A percentile compares a stretch with the other conserved stretches of the same genome.
phyloP scores from a whole-genome alignment of 2,797 vertebrate species.

The Erpetoichthys calabaricus region DNA sequence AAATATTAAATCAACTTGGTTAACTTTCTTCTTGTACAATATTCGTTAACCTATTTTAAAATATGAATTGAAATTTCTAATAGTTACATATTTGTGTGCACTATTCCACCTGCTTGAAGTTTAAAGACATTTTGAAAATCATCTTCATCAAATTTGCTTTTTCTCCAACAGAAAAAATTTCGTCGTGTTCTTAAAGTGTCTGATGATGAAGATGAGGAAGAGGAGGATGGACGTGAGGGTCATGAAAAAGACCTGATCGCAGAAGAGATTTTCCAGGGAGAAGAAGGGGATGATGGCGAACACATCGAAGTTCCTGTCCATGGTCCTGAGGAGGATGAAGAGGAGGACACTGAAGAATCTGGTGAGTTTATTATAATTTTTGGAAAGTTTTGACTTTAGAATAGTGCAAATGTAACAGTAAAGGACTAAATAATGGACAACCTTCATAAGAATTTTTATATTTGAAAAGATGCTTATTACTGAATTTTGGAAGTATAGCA shows the following conservation, averaged over 20 bases:
- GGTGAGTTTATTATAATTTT: conserved; percentile 40
- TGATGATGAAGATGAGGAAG: conserved; percentile 91
- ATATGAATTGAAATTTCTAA: too few species aligned
- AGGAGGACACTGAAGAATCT: conserved; percentile 88
- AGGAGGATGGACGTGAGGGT: conserved; percentile 65
- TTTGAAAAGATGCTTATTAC: background rate
- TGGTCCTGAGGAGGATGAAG: conserved; percentile 64
- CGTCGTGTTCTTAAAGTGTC: conserved; percentile 87
- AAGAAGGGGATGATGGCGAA: conserved; percentile 84
- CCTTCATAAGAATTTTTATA: background rate
- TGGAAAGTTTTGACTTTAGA: background rate
- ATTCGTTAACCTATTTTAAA: too few species aligned
- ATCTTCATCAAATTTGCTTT: background rate
- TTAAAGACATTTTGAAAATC: too few species aligned
- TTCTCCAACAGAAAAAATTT: conserved; percentile 77
- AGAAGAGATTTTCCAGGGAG: conserved; percentile 87
- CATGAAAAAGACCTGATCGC: conserved; percentile 85
- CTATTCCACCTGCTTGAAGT: too few species aligned
- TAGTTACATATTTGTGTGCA: too few species aligned
- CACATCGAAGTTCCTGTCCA: conserved; percentile 60
- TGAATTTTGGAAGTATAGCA: too few species aligned
- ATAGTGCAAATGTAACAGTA: background rate
- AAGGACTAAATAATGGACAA: background rate
- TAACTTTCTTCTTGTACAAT: too few species aligned
- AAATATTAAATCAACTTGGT: too few species aligned